phyloP scores from a whole-genome alignment of 2,113 vertebrate species.

The Stegastes partitus region DNA sequence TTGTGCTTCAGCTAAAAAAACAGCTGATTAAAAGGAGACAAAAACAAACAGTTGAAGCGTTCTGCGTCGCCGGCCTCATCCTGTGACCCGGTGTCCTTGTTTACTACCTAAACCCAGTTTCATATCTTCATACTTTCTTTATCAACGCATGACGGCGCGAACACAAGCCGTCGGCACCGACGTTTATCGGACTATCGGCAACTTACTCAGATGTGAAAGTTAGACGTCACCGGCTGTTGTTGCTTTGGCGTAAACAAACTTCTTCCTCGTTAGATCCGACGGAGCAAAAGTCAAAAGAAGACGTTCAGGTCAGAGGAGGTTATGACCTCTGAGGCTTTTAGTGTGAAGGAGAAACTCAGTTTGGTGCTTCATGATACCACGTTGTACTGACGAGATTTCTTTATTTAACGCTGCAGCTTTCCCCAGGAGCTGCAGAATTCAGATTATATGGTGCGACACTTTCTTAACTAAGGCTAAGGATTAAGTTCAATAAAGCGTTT shows the following conservation, averaged over 20 bases:
- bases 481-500: too few species aligned
- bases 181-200: neutral
- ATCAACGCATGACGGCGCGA: neutral
- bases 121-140: neutral
- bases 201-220: constrained; percentile 11
- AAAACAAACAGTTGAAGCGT: too few species aligned
- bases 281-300: neutral
- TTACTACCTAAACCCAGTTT: neutral
- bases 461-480: too few species aligned
- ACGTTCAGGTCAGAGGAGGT: constrained; percentile 23
- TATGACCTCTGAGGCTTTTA: too few species aligned
- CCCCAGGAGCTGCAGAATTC: too few species aligned
- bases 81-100: neutral
- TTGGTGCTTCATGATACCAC: too few species aligned
- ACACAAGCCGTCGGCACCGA: neutral
- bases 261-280: neutral
- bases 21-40: neutral
- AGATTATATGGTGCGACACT: too few species aligned
- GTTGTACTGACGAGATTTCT: too few species aligned
- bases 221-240: neutral
- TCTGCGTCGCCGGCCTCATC: neutral
- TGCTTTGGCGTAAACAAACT: constrained; percentile 2
- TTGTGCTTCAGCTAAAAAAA: too few species aligned
- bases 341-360: neutral
- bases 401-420: too few species aligned